phyloP scores from a whole-genome alignment of 2,113 vertebrate species.

The Ceuthmochares aereus region DNA sequence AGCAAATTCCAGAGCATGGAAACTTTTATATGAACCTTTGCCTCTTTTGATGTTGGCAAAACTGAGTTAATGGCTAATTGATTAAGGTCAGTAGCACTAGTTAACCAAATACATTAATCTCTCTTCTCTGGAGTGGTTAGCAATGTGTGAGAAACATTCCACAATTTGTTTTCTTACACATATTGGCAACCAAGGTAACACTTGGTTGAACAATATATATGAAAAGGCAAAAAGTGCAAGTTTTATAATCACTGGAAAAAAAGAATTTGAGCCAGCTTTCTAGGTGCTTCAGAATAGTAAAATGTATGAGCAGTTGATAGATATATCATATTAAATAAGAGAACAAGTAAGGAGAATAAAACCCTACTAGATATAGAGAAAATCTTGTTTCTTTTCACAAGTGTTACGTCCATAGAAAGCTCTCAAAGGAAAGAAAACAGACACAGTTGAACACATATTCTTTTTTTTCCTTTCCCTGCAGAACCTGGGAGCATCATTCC shows the following conservation, averaged over 20 bases:
- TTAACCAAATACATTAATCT: neutral
- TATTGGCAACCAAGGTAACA: neutral
- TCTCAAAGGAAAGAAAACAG: constrained; percentile 12
- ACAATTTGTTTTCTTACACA: neutral
- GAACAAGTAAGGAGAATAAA: neutral
- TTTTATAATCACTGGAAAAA: neutral
- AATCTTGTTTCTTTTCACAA: neutral
- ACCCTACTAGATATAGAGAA: neutral
- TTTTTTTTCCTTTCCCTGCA: neutral
- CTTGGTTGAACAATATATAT: neutral
- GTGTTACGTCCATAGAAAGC: neutral
- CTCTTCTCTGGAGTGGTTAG: neutral
- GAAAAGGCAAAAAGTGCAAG: neutral
- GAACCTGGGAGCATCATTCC: neutral
- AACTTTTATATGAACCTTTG: neutral
- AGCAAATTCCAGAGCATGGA: accelerated
- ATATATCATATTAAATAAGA: neutral
- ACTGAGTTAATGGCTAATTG: neutral
- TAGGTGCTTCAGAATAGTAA: neutral
- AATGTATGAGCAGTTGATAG: neutral
- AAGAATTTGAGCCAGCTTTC: neutral
- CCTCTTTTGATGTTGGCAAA: neutral
- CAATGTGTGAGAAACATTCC: neutral
- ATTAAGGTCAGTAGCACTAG: neutral
- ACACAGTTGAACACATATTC: neutral